These are phyloP conservation scores for Caenorhabditis inopinata DNA, from an alignment of 1,140 invertebrate genomes.

Conservation along the genomic window DNA sequence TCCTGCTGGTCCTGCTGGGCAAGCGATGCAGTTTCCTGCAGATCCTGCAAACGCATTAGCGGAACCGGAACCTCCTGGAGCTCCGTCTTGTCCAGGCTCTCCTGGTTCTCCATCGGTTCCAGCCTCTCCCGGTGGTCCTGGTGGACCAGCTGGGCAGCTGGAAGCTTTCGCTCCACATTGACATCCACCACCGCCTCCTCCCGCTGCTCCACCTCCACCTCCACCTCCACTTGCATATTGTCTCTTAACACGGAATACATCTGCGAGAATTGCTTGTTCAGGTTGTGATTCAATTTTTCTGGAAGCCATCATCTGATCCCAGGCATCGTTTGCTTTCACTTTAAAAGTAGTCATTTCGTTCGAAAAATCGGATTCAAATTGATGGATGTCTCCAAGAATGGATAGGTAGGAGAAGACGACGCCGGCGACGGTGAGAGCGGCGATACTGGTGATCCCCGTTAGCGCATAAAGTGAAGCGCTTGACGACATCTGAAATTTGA, in stretches of 20 bases:
- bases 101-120: constrained; percentile 22
- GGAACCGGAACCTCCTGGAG: too few species aligned
- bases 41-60: not conserved
- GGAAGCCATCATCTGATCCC: constrained; percentile 10
- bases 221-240: not conserved
- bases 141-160: constrained; percentile 33
- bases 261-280: not conserved
- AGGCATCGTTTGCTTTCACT: not conserved
- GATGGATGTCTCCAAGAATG: constrained; percentile 13
- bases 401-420: constrained; percentile 15
- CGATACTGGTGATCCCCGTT: not conserved
- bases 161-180: constrained; percentile 36
- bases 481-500: not conserved
- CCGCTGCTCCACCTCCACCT: constrained; percentile 2
- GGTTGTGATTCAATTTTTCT: not conserved
- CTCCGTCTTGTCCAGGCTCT: constrained; percentile 5
- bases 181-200: constrained; percentile 4
- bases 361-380: constrained; percentile 15
- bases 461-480: constrained; percentile 7
- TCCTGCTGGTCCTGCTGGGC: constrained; percentile 41
- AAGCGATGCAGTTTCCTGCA: constrained; percentile 35
- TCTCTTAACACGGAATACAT: constrained; percentile 9
- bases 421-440: not conserved
- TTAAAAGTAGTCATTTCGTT: constrained; percentile 2
- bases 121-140: constrained; percentile 20